phyloP scores from a whole-genome alignment of 2,797 vertebrate genomes.

The Margarornis squamiger region DNA sequence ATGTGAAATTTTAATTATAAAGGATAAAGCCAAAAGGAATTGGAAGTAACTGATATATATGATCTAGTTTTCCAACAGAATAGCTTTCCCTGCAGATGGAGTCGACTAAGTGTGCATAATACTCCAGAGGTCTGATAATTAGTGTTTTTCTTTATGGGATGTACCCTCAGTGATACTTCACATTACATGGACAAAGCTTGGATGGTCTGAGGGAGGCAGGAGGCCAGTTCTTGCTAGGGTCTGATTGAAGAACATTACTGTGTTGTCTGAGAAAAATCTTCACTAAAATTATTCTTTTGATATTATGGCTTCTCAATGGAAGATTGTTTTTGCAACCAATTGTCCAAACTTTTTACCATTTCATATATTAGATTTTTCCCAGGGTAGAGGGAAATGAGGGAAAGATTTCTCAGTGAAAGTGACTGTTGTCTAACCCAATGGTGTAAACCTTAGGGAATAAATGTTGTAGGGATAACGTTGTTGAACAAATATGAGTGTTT shows the following conservation, averaged over 20 bases:
- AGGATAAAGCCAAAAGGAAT: not conserved
- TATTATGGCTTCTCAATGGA: not conserved
- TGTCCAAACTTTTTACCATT: not conserved
- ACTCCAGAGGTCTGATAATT: not conserved
- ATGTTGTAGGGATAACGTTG: not conserved
- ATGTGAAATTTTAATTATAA: not conserved
- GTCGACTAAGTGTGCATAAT: fast-evolving
- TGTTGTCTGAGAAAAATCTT: not conserved
- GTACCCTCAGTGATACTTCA: not conserved
- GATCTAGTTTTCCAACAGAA: not conserved
- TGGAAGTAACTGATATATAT: not conserved
- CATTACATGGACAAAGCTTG: not conserved
- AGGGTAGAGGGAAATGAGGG: not conserved
- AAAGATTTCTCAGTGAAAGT: not conserved
- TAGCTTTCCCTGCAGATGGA: not conserved
- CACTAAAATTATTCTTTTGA: not conserved
- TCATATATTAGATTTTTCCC: not conserved
- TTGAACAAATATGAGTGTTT: not conserved
- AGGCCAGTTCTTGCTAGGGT: not conserved
- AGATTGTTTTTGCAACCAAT: not conserved
- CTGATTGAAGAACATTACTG: not conserved
- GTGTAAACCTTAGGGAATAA: not conserved
- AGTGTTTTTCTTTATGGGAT: not conserved
- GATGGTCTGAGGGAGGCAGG: not conserved
- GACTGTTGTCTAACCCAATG: not conserved